Evolutionary conservation across 2,113 vertebrate genomes (phyloP).

Genomic region (Cinclus mexicanus): DNA sequence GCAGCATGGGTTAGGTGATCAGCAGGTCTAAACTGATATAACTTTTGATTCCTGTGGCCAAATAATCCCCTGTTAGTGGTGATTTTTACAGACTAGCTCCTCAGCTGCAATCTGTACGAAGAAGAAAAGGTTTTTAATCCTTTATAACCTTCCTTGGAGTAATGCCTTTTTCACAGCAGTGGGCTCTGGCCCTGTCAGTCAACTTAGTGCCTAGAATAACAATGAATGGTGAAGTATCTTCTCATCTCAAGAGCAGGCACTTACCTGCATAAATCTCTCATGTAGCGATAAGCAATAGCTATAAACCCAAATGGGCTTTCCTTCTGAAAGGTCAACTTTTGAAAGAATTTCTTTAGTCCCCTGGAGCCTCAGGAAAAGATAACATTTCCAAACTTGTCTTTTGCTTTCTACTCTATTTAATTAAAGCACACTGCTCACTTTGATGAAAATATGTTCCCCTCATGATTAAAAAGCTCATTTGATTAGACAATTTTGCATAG

Average conservation of each 20-base stretch:
- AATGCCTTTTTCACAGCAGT: not conserved
- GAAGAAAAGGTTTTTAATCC: not conserved
- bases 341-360: constrained; percentile 37
- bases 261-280: constrained; percentile 38
- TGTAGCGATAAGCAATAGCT: constrained; percentile 20
- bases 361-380: not conserved
- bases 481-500: constrained; percentile 31
- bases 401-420: constrained; percentile 36
- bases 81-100: not conserved
- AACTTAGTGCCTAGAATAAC: not conserved
- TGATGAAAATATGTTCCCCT: constrained; percentile 37
- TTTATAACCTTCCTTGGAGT: not conserved
- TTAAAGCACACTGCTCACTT: constrained; percentile 15
- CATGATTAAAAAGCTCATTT: constrained; percentile 48
- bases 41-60: not conserved
- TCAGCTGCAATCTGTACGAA: not conserved
- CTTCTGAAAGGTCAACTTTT: constrained; percentile 47
- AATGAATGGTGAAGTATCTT: not conserved
- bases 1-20: not conserved
- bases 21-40: not conserved
- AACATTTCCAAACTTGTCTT: constrained; percentile 27
- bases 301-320: constrained; percentile 23
- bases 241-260: constrained; percentile 11
- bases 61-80: not conserved
- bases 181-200: not conserved